Percentiles rank a stretch among this genome's conserved stretches.
phyloP scores from a whole-genome alignment of 2,888 invertebrate species.

The Parochlus steinenii region DNA sequence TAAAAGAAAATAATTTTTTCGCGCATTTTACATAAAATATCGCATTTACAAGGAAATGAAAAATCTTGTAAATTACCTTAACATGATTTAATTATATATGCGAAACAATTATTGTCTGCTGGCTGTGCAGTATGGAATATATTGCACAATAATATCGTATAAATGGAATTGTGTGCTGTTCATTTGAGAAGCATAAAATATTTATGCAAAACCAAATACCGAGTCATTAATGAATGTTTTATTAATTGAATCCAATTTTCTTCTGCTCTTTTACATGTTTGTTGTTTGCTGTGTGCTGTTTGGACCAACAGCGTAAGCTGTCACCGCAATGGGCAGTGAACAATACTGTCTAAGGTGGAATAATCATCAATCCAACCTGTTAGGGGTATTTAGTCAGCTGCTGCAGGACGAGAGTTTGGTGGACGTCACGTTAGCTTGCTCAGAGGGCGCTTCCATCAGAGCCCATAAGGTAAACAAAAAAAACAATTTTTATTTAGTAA shows the following conservation, averaged over 20 bases:
- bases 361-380: constrained; percentile 96
- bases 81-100: constrained; percentile 12
- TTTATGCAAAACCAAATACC: too few species aligned
- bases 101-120: constrained; percentile 11
- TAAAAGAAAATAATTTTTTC: neutral
- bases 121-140: constrained; percentile 5
- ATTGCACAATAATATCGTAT: neutral
- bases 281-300: constrained; percentile 1
- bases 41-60: constrained; percentile 9
- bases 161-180: neutral
- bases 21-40: constrained; percentile 2
- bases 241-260: too few species aligned
- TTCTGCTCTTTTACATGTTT: constrained; percentile 21
- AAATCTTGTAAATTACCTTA: constrained; percentile 11
- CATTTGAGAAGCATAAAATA: too few species aligned
- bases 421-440: constrained; percentile 92
- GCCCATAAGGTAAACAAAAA: constrained; percentile 73
- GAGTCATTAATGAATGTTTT: too few species aligned
- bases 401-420: constrained; percentile 90
- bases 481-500: too few species aligned
- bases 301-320: constrained; percentile 54
- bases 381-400: constrained; percentile 93
- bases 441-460: constrained; percentile 86
- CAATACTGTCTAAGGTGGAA: constrained; percentile 98
- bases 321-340: constrained; percentile 95